Base-by-base conservation (phyloP, 2,888 invertebrate genomes). In the Apamea anceps region DNA sequence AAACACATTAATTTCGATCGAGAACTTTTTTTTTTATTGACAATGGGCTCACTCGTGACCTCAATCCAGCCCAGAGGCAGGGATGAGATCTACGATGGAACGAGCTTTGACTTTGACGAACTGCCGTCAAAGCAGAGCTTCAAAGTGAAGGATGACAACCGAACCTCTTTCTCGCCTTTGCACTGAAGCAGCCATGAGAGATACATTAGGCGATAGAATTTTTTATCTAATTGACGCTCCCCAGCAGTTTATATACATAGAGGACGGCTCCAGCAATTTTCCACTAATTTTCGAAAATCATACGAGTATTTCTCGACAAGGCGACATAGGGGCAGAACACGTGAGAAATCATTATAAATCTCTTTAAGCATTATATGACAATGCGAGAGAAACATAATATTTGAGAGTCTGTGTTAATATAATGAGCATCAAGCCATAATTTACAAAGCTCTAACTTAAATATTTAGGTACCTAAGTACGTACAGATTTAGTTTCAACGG, bases 391-490 rank as follows among this genome's bases (percentile, higher is more conserved):
- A 63, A 76, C 28, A 54, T 60, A 66, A 70, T 78, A 68, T 81
- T n/a, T 65, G 68, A 71, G 63, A 57, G 71, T 28, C 13, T 60
- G 66, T 25, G 25, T 25, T 25, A 54, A 76, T 51, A 72, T 85
- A 80, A 83, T 75, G 71, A 86, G 48, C 28, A 54, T 37, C 21
- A 10, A 66, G 48, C 45, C 67, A 72, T 86, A 75, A 83, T 32
- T 75, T 45, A 75, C 28, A 71, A 74, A 54, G 45, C 67, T 32
- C 13, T n/a, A 10, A 70, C 45, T 65, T 48, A 62, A 80, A 77
- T 81, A 66, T 74, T 21, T 10, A 54, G 1, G 54, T 18, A 37
- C 6, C n/a, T 62, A 62, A n/a, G n/a, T 37, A 25, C 0, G 10
- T 54, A 45, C 54, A 72, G 62, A 72, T 63, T 73, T 62, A 54